These are phyloP conservation scores for Platichthys stellatus DNA, from an alignment of 2,113 vertebrate genomes.

Conservation along the genomic window DNA sequence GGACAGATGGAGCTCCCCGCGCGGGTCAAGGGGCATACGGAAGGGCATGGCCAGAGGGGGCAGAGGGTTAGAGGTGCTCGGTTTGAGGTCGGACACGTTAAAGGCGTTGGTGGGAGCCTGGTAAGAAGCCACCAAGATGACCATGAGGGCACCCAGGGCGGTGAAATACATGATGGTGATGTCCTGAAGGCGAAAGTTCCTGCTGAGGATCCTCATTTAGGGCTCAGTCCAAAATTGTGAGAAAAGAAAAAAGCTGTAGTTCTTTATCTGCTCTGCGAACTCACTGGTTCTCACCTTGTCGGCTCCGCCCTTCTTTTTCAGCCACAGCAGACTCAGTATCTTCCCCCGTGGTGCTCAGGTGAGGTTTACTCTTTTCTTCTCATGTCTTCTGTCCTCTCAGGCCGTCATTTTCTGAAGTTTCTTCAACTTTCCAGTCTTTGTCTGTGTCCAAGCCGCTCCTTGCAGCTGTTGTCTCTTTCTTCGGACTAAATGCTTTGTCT, in stretches of 20 bases:
- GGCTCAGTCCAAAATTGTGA: constrained; percentile 10
- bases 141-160: constrained; percentile 85
- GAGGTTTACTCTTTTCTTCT: constrained; percentile 8
- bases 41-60: constrained; percentile 83
- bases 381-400: constrained; percentile 28
- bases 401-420: constrained; percentile 14
- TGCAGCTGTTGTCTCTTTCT: constrained; percentile 50
- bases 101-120: constrained; percentile 66
- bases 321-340: constrained; percentile 3
- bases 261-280: constrained; percentile 16
- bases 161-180: constrained; percentile 91
- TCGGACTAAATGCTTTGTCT: constrained; percentile 70
- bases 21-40: constrained; percentile 87
- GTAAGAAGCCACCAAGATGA: constrained; percentile 90
- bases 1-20: constrained; percentile 85
- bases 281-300: constrained; percentile 14
- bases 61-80: constrained; percentile 2
- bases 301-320: constrained; percentile 17
- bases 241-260: neutral
- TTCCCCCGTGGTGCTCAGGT: constrained; percentile 18
- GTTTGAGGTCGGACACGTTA: constrained; percentile 45
- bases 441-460: constrained; percentile 52
- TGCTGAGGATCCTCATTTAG: constrained; percentile 76
- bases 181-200: constrained; percentile 82
- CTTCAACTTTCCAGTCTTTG: constrained; percentile 21